These are phyloP conservation scores for Porites evermanni DNA, from an alignment of 92 coral and sea anemone species.

Conservation along the genomic window DNA sequence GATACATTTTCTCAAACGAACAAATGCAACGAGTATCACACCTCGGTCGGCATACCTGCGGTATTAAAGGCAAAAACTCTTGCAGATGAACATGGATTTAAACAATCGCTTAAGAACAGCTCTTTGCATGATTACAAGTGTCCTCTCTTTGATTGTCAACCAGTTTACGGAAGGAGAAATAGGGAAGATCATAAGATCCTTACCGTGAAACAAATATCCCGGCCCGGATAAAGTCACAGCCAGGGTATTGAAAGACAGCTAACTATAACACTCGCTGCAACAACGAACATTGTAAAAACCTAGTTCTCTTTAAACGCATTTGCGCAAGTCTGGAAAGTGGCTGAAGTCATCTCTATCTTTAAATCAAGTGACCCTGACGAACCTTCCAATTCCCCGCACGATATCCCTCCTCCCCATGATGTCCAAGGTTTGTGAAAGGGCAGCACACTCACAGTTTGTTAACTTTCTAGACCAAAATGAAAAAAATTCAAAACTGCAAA, in stretches of 20 bases:
- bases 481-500: constrained; percentile 36
- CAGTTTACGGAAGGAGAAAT: constrained; percentile 47
- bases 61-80: constrained; percentile 25
- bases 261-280: constrained; percentile 36
- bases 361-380: constrained; percentile 63
- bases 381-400: constrained; percentile 53
- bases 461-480: constrained; percentile 44
- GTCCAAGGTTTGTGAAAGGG: constrained; percentile 58
- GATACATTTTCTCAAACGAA: constrained; percentile 30
- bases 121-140: constrained; percentile 11
- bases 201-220: constrained; percentile 54
- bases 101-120: not conserved
- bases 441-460: constrained; percentile 46
- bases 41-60: constrained; percentile 33
- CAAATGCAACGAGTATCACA: constrained; percentile 44
- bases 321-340: constrained; percentile 64
- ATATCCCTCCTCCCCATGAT: constrained; percentile 53
- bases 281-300: constrained; percentile 54
- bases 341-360: constrained; percentile 60
- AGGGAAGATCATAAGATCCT: constrained; percentile 25
- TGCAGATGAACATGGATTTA: constrained; percentile 23
- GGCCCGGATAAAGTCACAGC: constrained; percentile 57
- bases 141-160: constrained; percentile 29
- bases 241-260: constrained; percentile 54
- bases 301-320: constrained; percentile 58